Percentiles rank a stretch among this genome's conserved stretches.
These are phyloP conservation scores for Phyllotis vaccarum DNA, from an alignment of 2,797 vertebrate species.

Conservation along the genomic window DNA sequence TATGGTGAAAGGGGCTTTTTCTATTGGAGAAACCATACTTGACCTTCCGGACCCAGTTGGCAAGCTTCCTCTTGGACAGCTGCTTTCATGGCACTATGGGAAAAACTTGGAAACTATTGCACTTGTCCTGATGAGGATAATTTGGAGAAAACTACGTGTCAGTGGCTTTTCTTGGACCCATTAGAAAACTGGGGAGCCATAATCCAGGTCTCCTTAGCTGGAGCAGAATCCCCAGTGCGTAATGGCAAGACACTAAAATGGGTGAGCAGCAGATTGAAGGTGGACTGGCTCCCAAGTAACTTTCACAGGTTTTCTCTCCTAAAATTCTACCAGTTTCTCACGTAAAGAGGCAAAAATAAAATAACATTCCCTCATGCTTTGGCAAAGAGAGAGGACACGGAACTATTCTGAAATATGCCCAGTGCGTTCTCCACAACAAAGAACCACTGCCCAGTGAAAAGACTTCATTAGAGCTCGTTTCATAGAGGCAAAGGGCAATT, in stretches of 20 bases:
- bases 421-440: not conserved
- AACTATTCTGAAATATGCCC: conserved; percentile 17
- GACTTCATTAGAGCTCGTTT: not conserved
- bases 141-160: not conserved
- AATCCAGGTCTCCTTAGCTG: not conserved
- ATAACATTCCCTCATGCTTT: not conserved
- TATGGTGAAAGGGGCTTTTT: not conserved
- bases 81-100: not conserved
- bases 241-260: not conserved
- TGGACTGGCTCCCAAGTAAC: not conserved
- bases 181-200: not conserved
- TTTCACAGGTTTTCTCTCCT: not conserved
- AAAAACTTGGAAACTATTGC: not conserved
- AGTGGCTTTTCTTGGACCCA: not conserved
- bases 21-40: not conserved
- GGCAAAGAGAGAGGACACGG: not conserved
- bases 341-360: not conserved
- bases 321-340: not conserved
- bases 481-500: not conserved
- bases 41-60: not conserved
- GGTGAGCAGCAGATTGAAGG: not conserved
- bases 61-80: not conserved
- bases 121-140: not conserved
- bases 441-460: not conserved
- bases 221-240: not conserved